Evolutionary conservation across 1,140 invertebrate genomes (phyloP), one percentile per base, ranked within the genome.

Genomic region (Drosophila pachea): DNA sequence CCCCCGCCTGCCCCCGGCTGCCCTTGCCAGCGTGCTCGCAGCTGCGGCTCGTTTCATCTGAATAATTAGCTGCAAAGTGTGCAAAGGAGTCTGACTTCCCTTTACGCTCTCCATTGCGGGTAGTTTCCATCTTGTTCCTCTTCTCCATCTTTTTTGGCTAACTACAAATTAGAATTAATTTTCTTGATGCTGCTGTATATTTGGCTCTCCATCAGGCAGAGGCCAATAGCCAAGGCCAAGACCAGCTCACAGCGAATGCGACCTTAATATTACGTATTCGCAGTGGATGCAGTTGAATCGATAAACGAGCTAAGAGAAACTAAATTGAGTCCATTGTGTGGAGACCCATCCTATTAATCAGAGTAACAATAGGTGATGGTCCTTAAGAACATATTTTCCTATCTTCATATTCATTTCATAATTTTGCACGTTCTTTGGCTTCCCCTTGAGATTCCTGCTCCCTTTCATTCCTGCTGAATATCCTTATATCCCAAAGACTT

Each of bases 11-110:
- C n/a, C 43, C 40, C 31, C 35, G 43, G 40, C 52, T 7, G 31
- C 9, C 9, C 32, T n/a, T 55, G 58, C n/a, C n/a, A n/a, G n/a
- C n/a, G n/a, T n/a, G n/a, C n/a, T n/a, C n/a, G n/a, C n/a, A n/a
- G 43, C 52, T 58, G 12, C 9, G 33, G 22, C 73, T 60, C 52
- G 52, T 84, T 84, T 73, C 79, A 86, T 86, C 79, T 86, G 74
- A 86, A 86, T 84, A 84, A 84, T 84, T 84, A 84, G 81, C 81
- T 81, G 81, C 76, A 86, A 84, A 84, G 73, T 84, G 81, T 67
- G 70, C 67, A 61, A 76, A 73, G 66, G 58, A 69, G 68, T 83
- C 78, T 33, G 40, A 6, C 6, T 11, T 7, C 4, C 63, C 53
- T 40, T 47, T 53, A 47, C 58, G 45, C 48, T 64, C 62, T 64